Evolutionary conservation across 2,888 invertebrate species (phyloP), one percentile per base, ranked within the genome.

Genomic region (Seladonia tumulorum): DNA sequence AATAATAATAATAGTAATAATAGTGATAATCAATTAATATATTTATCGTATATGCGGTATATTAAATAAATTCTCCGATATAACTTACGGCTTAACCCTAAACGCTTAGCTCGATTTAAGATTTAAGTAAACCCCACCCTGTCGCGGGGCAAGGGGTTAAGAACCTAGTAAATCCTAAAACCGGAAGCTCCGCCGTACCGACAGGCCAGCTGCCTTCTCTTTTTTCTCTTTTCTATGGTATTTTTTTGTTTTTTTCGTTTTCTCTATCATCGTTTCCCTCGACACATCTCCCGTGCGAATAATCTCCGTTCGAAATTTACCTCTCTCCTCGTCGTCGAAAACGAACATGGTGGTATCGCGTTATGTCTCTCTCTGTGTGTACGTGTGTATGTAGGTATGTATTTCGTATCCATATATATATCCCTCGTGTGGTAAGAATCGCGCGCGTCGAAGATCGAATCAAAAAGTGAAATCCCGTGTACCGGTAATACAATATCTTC

Each of bases 181-280:
- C 92, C 93, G 93, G 93, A 94, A 93, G 92, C 92, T 92, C 92
- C 92, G 93, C 92, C 91, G 82, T 88, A 85, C 82, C 89, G 92
- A 91, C 94, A 94, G 94, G 90, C 94, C 94, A 94, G 94, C 94
- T 94, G 94, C 92, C 92, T 91, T 86, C 87, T 79, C 77, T 81
- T 87, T 79, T 80, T 75, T 89, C 57, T 12, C 84, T 88, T 82
- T 81, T 79, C 86, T 78, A 76, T 85, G 68, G 35, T n/a, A n/a
- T 25, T 79, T 76, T 83, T 70, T 70, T 76, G 72, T 57, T 76
- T 42, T 22, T 4, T 4, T 18, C 18, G 22, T 29, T 45, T n/a
- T 84, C 68, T 76, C 35, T 78, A 82, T 83, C 78, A 75, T 88
- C 84, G 35, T 35, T 35, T 35, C 35, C 35, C 35, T n/a, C n/a